These are phyloP conservation scores for Apamea crenata DNA, from an alignment of 2,888 invertebrate species.

Conservation along the genomic window DNA sequence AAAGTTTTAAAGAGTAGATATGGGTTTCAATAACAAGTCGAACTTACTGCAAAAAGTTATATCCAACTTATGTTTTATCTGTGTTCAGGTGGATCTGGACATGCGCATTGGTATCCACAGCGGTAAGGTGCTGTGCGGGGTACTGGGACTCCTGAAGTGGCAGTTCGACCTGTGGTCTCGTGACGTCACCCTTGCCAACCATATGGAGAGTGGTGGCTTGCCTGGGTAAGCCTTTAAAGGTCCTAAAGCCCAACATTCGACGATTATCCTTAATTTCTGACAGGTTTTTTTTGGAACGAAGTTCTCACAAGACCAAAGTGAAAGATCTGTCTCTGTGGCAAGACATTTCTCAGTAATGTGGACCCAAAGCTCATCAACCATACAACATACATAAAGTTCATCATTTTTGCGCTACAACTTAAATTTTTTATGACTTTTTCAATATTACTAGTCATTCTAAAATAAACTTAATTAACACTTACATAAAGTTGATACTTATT, in stretches of 20 bases:
- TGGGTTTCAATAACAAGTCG: not conserved
- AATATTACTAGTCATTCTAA: not conserved
- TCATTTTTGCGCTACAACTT: not conserved
- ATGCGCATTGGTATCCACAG: conserved; percentile 99
- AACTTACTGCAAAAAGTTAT: not conserved
- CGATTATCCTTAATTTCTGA: not conserved
- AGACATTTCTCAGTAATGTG: not conserved
- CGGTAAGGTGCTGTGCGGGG: conserved; percentile 98
- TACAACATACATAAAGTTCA: not conserved
- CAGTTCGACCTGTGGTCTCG: conserved; percentile 98
- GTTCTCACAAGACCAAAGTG: too few relatives aligned
- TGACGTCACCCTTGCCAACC: conserved; percentile 98
- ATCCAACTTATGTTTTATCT: not conserved
- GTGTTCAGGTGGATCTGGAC: conserved; percentile 89
- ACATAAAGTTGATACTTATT: not conserved
- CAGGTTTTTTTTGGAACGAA: too few relatives aligned
- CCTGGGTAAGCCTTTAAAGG: conserved; percentile 93
- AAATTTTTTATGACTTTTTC: not conserved
- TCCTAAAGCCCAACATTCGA: not conserved
- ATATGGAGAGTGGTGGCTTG: conserved; percentile 98
- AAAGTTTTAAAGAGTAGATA: not conserved
- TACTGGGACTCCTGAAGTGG: conserved; percentile 97
- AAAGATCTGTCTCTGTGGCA: not conserved
- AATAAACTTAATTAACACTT: not conserved
- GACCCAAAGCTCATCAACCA: not conserved